Percentiles rank a stretch among this genome's conserved stretches.
phyloP scores from a whole-genome alignment of 2,888 invertebrate species.

The Machimus rusticus region DNA sequence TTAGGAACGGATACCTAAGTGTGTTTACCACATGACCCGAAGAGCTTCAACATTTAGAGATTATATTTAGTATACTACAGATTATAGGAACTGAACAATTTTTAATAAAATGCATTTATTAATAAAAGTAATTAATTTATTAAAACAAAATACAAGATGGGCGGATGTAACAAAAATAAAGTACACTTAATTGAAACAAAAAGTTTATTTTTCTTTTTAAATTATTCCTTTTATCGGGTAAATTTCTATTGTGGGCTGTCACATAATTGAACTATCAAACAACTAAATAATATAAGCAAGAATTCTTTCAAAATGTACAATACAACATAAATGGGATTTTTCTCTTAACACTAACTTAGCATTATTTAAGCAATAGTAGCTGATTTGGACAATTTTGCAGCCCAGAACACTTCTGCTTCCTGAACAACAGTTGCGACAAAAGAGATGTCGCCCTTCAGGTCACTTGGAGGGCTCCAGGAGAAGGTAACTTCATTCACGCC shows the following conservation, averaged over 20 bases:
- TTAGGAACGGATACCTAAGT: constrained; percentile 56
- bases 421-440: constrained; percentile 75
- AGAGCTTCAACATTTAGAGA: not conserved
- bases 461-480: constrained; percentile 73
- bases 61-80: not conserved
- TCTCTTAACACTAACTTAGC: not conserved
- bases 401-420: constrained; percentile 78
- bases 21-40: constrained; percentile 47
- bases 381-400: constrained; percentile 69
- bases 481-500: constrained; percentile 67
- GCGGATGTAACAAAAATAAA: too few relatives aligned
- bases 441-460: constrained; percentile 69
- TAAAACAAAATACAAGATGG: too few relatives aligned
- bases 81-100: not conserved
- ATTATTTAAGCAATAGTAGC: constrained; percentile 63
- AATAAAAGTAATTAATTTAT: not conserved
- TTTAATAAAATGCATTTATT: not conserved
- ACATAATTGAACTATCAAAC: not conserved
- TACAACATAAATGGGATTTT: not conserved
- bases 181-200: not conserved
- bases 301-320: not conserved
- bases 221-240: not conserved
- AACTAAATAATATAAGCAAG: not conserved
- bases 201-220: not conserved
- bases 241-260: not conserved